Evolutionary conservation across 2,113 vertebrate species (phyloP), one percentile per base, ranked within the genome.

Genomic region (Catagonus wagneri): DNA sequence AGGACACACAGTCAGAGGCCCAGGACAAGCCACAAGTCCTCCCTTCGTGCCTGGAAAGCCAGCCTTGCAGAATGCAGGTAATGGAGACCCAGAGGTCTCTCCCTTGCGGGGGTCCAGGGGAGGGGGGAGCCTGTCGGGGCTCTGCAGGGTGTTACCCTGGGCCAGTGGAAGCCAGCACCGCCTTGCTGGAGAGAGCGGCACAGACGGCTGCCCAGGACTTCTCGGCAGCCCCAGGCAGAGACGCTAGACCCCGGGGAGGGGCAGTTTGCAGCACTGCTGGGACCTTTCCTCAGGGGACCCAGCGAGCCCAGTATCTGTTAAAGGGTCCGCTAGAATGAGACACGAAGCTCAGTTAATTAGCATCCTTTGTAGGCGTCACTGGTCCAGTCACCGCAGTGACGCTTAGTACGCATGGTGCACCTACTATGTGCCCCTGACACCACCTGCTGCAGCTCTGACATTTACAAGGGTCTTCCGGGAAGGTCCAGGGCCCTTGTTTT

Each of bases 321-420:
- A 27, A 17, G n/a, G 13, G 6, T 2, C 15, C 1, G 0, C 22
- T 4, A 17, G 6, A 0, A 52, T 1, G 56, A 12, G 50, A 25
- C 7, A 0, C 1, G 1, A 29, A 56, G 76, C 25, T 44, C 7
- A 1, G 75, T 22, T 20, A 19, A 12, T 20, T 0, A 32, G 61
- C 8, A 29, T 0, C 13, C 22, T 54, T 7, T 1, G 58, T 1
- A 6, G 44, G 44, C 9, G 0, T 50, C 1, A 6, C 0, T 3
- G 39, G 9, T 12, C 34, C 25, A 6, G 1, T 16, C 74, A 29
- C 22, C 20, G 66, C 1, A 0, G 15, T 0, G 14, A 44, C 6
- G 2, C 65, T 2, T 0, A 6, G 60, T 6, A 8, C 20, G 29
- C 1, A 0, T 0, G 7, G 0, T 0, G 34, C 12, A 2, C 44